A percentile compares a stretch with the other conserved stretches of the same genome.
Conservation (phyloP, 37 sponge, comb jelly and placozoan genomes). For the Hormiphora californensis region DNA sequence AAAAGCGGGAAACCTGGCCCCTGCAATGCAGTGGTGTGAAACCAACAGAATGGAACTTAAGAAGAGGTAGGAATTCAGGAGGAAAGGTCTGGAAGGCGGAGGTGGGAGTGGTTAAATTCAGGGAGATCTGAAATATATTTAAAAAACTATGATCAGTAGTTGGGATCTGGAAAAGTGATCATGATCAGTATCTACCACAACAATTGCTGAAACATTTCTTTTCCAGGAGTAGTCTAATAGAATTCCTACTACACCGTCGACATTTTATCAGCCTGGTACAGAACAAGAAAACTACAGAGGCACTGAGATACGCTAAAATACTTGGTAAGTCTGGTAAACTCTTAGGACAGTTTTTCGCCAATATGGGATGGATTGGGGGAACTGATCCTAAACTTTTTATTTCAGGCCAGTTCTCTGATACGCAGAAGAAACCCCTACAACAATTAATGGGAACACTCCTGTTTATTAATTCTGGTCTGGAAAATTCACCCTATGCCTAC, state of each 20-base stretch:
- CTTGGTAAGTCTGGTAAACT: neutral
- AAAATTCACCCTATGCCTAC: constrained; percentile 36
- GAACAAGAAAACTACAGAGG: neutral
- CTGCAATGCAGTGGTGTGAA: constrained; percentile 20
- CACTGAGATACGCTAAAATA: constrained; percentile 15
- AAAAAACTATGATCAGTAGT: too few species aligned
- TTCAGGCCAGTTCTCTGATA: constrained; percentile 12
- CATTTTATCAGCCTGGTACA: constrained; percentile 14
- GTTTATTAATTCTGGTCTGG: neutral
- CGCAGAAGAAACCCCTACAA: constrained; percentile 12
- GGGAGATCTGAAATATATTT: too few species aligned
- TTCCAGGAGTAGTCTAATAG: constrained; percentile 10
- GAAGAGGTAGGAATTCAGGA: constrained; percentile 32
- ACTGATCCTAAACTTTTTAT: neutral
- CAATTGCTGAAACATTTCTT: too few species aligned
- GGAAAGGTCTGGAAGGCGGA: too few species aligned
- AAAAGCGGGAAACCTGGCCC: neutral
- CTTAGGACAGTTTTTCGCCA: neutral
- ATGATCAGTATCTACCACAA: too few species aligned
- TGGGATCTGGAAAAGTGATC: too few species aligned
- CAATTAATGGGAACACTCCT: constrained; percentile 3
- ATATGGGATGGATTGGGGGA: neutral
- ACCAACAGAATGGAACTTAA: neutral
- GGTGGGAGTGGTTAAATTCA: too few species aligned
- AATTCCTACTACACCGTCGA: constrained; percentile 21